A percentile compares a stretch with the other conserved stretches of the same genome.
phyloP scores from a whole-genome alignment of 2,888 invertebrate genomes.

The Cyclophora albipunctata region DNA sequence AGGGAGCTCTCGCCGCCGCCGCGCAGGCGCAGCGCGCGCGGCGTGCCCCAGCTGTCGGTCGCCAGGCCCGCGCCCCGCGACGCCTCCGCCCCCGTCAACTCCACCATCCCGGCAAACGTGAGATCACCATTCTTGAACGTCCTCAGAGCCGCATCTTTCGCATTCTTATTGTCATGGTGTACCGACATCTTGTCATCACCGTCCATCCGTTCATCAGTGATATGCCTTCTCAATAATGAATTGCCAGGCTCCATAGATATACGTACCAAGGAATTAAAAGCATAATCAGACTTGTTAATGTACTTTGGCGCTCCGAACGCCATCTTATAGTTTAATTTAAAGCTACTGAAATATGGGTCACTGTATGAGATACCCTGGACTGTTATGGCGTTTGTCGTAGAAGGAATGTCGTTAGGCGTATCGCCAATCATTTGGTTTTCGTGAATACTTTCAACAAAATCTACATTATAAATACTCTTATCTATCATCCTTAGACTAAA shows the following conservation, averaged over 20 bases:
- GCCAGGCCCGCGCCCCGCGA: conserved; percentile 23
- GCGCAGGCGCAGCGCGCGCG: conserved; percentile 77
- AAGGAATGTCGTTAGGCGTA: conserved; percentile 76
- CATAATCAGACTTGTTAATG: conserved; percentile 78
- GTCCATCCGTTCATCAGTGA: conserved; percentile 8
- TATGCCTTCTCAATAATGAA: conserved; percentile 18
- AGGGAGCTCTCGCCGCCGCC: conserved; percentile 90
- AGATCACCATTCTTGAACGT: conserved; percentile 68
- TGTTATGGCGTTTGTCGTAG: conserved; percentile 77
- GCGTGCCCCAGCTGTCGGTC: conserved; percentile 75
- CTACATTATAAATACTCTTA: conserved; percentile 76
- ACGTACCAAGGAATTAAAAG: conserved; percentile 77
- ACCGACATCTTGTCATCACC: conserved; percentile 48
- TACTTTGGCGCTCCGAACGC: conserved; percentile 72
- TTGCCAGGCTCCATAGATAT: conserved; percentile 71
- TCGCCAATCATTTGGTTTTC: conserved; percentile 77
- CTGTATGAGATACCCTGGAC: conserved; percentile 78
- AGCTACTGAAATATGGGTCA: conserved; percentile 77
- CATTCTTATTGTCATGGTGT: conserved; percentile 70
- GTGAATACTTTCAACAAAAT: conserved; percentile 76
- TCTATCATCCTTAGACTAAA: conserved; percentile 74
- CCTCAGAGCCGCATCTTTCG: conserved; percentile 43
- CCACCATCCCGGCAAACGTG: conserved; percentile 65
- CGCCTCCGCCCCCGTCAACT: conserved; percentile 46
- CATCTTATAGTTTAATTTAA: conserved; percentile 76